Conservation (phyloP, 1,140 invertebrate species). For the Formica exsecta region DNA sequence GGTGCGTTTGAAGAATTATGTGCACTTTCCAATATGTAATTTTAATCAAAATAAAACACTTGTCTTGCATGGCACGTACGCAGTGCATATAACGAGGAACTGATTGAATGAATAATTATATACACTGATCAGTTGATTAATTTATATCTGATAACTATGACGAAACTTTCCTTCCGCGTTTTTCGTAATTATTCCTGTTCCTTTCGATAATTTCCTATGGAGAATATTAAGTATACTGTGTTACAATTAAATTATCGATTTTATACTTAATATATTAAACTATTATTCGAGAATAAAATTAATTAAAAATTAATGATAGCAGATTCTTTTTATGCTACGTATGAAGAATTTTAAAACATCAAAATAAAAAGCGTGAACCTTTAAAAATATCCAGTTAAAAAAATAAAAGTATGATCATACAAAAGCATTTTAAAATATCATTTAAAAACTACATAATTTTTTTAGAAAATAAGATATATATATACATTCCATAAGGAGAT, state of each 20-base stretch:
- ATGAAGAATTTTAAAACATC: background rate
- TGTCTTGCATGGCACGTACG: background rate
- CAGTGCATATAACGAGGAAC: background rate
- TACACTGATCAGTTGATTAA: background rate
- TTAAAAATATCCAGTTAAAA: background rate
- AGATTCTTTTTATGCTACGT: background rate
- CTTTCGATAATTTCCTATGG: background rate
- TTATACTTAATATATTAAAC: background rate
- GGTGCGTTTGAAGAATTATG: background rate
- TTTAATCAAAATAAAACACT: conserved; percentile 9
- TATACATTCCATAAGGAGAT: background rate
- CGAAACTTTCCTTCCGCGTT: background rate
- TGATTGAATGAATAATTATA: conserved; percentile 2
- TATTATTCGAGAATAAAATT: background rate
- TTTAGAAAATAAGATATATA: background rate
- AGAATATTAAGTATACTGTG: background rate
- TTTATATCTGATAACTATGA: background rate
- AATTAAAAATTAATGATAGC: background rate
- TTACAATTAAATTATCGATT: background rate
- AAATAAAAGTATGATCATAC: background rate
- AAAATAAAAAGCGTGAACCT: background rate
- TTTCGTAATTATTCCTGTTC: background rate
- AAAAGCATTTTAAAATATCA: background rate
- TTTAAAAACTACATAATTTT: background rate
- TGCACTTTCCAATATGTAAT: background rate